Percentiles rank a stretch among this genome's conserved stretches.
These are phyloP conservation scores for Xiphias gladius DNA, from an alignment of 2,113 vertebrate genomes.

Conservation along the genomic window DNA sequence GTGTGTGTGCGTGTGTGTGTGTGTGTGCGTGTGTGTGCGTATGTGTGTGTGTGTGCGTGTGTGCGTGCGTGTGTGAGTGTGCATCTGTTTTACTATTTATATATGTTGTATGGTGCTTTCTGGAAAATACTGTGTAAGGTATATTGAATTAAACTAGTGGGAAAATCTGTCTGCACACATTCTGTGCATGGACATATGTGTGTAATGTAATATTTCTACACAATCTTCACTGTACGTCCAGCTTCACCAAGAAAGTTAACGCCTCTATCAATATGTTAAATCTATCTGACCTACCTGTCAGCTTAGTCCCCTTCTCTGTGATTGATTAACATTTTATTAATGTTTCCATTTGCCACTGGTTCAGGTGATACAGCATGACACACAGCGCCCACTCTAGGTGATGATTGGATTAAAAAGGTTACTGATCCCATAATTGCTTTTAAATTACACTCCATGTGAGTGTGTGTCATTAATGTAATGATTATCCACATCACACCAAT, in stretches of 20 bases:
- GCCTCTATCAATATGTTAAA: slow-evolving; percentile 57
- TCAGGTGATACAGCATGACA: slow-evolving; percentile 72
- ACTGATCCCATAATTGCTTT: slow-evolving; percentile 81
- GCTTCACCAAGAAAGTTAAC: slow-evolving; percentile 1
- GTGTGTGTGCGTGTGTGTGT: slow-evolving; percentile 45
- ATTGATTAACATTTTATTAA: slow-evolving; percentile 82
- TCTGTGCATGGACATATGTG: slow-evolving; percentile 30
- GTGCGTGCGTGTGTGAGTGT: slow-evolving; percentile 40
- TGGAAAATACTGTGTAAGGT: slow-evolving; percentile 53
- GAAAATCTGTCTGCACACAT: slow-evolving; percentile 54
- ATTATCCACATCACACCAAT: slow-evolving; percentile 73
- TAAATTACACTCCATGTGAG: slow-evolving; percentile 78
- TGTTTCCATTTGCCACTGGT: slow-evolving; percentile 71
- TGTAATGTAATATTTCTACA: slow-evolving; percentile 39
- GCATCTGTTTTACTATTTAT: slow-evolving; percentile 55
- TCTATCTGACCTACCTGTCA: slow-evolving; percentile 63
- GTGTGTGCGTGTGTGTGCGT: neutral
- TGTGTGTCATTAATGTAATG: slow-evolving; percentile 77
- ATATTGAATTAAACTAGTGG: slow-evolving; percentile 59
- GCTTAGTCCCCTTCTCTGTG: slow-evolving; percentile 52
- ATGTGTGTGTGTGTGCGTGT: slow-evolving; percentile 51
- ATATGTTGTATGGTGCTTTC: slow-evolving; percentile 53
- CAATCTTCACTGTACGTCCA: slow-evolving; percentile 26
- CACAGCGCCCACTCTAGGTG: slow-evolving; percentile 60
- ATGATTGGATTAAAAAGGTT: slow-evolving; percentile 82